Conservation (phyloP, 2,888 invertebrate genomes). For the Dynastes tityus region DNA sequence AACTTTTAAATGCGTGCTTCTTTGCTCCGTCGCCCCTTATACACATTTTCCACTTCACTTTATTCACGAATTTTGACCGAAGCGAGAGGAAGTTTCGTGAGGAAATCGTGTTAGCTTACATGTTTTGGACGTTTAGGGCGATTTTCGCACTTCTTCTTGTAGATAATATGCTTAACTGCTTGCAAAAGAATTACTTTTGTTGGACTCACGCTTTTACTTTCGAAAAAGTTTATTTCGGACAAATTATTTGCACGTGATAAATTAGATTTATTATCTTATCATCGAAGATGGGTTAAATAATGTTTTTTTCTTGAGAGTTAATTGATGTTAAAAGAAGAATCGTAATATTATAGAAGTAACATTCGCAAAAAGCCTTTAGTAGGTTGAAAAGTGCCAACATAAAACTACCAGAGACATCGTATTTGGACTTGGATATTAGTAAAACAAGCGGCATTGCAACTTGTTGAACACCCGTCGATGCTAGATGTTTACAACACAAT, state of each 20-base stretch:
- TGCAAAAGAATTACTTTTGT: background rate
- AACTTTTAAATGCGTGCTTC: constrained; percentile 36
- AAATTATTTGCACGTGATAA: background rate
- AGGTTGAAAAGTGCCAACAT: too few relatives aligned
- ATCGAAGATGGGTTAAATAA: too few relatives aligned
- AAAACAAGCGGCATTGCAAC: too few relatives aligned
- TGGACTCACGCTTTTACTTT: background rate
- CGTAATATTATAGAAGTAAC: too few relatives aligned
- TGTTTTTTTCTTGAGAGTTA: too few relatives aligned
- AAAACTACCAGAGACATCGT: too few relatives aligned
- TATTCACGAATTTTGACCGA: constrained; percentile 22
- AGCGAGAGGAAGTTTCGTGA: constrained; percentile 4
- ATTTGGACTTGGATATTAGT: too few relatives aligned
- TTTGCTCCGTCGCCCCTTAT: constrained; percentile 27
- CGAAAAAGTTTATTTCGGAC: constrained; percentile 1
- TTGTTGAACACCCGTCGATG: too few relatives aligned
- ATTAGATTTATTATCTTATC: too few relatives aligned
- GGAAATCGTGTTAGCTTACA: constrained; percentile 4
- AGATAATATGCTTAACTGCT: constrained; percentile 10
- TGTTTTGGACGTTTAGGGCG: background rate
- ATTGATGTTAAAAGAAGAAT: too few relatives aligned
- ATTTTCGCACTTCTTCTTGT: background rate
- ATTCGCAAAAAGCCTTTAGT: too few relatives aligned
- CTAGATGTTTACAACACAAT: too few relatives aligned
- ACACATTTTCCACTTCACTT: constrained; percentile 34